A percentile compares a stretch with the other conserved stretches of the same genome.
Evolutionary conservation across 2,888 invertebrate genomes (phyloP).

Genomic region (Coelopa pilipes): DNA sequence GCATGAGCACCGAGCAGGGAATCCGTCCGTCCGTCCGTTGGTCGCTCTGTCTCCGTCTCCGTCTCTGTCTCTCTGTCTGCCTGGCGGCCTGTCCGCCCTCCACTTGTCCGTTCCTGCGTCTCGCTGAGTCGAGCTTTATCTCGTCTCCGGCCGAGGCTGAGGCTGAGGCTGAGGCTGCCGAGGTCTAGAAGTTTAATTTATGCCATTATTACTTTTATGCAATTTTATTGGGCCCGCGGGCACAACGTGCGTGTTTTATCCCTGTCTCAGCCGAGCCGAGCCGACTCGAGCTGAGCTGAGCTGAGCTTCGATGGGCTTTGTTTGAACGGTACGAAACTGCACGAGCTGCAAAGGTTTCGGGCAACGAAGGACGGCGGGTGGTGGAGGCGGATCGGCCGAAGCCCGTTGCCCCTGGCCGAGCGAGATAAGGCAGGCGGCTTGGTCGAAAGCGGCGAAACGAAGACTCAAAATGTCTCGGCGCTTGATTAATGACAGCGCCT

Average conservation of each 20-base stretch:
- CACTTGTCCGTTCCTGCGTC: not conserved
- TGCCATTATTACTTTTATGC: constrained; percentile 39
- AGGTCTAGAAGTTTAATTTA: constrained; percentile 38
- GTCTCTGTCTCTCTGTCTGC: too few species aligned
- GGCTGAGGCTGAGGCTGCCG: constrained; percentile 4
- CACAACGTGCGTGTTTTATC: constrained; percentile 33
- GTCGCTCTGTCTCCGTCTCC: not conserved
- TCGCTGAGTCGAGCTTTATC: not conserved
- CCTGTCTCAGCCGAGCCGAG: too few species aligned
- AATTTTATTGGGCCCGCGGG: constrained; percentile 37
- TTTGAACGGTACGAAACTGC: constrained; percentile 9
- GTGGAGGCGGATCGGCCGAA: not conserved
- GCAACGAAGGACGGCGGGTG: constrained; percentile 7
- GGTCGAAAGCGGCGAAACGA: too few species aligned
- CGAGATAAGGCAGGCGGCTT: too few species aligned
- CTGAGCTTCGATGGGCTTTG: not conserved
- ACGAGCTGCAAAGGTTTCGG: constrained; percentile 14
- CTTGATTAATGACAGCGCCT: too few species aligned
- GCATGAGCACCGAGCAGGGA: too few species aligned
- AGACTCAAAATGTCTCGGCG: too few species aligned
- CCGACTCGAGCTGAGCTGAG: too few species aligned
- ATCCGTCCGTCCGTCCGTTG: not conserved
- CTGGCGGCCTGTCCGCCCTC: not conserved
- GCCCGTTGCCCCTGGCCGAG: too few species aligned
- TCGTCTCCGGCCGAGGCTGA: not conserved